Conservation (phyloP, 1,140 invertebrate genomes). For the Anastrepha ludens region DNA sequence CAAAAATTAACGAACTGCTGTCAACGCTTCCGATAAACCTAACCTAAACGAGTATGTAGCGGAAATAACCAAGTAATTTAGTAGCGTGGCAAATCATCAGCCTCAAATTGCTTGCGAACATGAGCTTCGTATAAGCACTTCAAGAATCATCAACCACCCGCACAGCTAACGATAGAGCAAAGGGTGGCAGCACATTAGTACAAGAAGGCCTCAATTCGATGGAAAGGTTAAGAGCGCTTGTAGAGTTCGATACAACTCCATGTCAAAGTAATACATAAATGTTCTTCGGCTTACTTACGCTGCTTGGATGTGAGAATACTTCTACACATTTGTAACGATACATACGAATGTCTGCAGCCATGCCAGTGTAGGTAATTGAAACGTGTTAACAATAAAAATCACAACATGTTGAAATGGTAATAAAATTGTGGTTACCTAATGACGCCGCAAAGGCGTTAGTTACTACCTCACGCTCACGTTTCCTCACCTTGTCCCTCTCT, state of each 20-base stretch:
- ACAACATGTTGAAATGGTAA: slow-evolving; percentile 51
- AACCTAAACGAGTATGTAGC: neutral
- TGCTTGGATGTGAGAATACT: neutral
- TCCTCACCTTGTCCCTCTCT: neutral
- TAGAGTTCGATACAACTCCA: neutral
- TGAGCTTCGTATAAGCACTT: neutral
- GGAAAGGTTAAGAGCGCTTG: neutral
- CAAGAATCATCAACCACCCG: neutral
- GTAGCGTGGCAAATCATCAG: neutral
- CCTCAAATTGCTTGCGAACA: slow-evolving; percentile 15
- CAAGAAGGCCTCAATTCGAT: neutral
- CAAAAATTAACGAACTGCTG: neutral
- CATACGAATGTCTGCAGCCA: neutral
- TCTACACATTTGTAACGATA: neutral
- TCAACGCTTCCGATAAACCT: neutral
- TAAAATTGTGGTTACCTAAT: slow-evolving; percentile 51
- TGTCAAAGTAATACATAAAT: slow-evolving; percentile 6
- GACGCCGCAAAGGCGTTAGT: neutral
- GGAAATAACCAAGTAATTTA: slow-evolving; percentile 2
- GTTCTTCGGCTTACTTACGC: neutral
- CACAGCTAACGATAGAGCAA: neutral
- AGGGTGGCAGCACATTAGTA: neutral
- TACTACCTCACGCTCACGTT: too few relatives aligned
- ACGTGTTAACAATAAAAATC: slow-evolving; percentile 53
- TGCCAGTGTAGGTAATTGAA: slow-evolving; percentile 12